Conservation (phyloP, 2,797 vertebrate genomes). For the Muraenolepis orangiensis region DNA sequence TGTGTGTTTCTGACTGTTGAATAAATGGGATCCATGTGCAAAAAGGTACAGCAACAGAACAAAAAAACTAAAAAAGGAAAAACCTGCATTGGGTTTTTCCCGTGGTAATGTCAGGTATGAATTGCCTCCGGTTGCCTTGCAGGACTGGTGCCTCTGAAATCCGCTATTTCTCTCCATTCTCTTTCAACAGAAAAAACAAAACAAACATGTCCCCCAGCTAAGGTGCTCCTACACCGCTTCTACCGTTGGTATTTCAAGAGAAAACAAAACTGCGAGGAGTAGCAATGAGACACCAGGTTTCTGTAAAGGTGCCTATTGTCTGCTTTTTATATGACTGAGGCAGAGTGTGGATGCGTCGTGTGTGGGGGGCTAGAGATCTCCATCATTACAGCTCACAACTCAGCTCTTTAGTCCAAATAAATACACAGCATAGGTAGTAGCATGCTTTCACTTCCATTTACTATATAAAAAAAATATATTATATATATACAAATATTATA, state of each 20-base stretch:
- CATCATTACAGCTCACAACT: background rate
- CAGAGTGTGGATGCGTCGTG: background rate
- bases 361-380: conserved; percentile 14
- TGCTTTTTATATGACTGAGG: background rate
- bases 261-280: conserved; percentile 75
- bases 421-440: background rate
- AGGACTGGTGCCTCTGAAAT: conserved; percentile 78
- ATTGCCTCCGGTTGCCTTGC: conserved; percentile 78
- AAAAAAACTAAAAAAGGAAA: conserved; percentile 14
- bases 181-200: conserved; percentile 77
- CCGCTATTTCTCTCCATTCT: conserved; percentile 72
- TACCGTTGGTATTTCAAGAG: conserved; percentile 76
- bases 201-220: conserved; percentile 78
- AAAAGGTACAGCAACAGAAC: conserved; percentile 54
- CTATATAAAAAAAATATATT: too few relatives aligned
- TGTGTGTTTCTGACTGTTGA: conserved; percentile 55
- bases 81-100: conserved; percentile 60
- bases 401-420: background rate
- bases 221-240: conserved; percentile 71
- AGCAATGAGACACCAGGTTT: conserved; percentile 67
- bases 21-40: conserved; percentile 59
- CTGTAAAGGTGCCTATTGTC: conserved; percentile 58
- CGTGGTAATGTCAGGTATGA: conserved; percentile 65
- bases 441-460: too few relatives aligned
- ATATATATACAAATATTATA: too few relatives aligned